These are phyloP conservation scores for Liopterus haemorrhoidalis DNA, from an alignment of 2,888 invertebrate genomes.

Conservation along the genomic window DNA sequence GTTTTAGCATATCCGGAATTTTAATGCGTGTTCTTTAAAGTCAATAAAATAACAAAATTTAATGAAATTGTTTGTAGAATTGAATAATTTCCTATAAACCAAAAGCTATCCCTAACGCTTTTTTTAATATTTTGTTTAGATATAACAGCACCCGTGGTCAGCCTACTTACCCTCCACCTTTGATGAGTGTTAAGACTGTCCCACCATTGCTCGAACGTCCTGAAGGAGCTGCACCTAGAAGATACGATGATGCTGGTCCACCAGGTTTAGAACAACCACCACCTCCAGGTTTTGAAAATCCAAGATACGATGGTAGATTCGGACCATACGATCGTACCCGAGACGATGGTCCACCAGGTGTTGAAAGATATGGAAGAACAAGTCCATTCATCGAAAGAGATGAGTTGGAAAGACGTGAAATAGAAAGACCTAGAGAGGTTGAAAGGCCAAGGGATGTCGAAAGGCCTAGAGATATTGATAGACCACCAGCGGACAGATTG, in stretches of 20 bases:
- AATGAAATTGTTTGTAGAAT: too few relatives aligned
- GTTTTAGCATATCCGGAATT: too few relatives aligned
- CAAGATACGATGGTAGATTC: conserved; percentile 46
- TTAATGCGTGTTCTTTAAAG: too few relatives aligned
- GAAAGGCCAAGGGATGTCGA: conserved; percentile 47
- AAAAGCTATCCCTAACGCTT: conserved; percentile 1
- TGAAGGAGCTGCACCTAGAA: conserved; percentile 34
- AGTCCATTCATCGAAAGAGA: conserved; percentile 16
- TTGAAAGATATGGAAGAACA: conserved; percentile 27
- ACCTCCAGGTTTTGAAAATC: conserved; percentile 56
- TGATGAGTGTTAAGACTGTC: conserved; percentile 23
- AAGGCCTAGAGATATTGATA: conserved; percentile 35
- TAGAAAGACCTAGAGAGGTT: conserved; percentile 38
- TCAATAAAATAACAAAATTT: too few relatives aligned
- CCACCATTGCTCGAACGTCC: conserved; percentile 25
- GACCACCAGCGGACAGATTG: conserved; percentile 38
- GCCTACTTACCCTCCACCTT: conserved; percentile 23
- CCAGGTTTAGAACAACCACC: conserved; percentile 60
- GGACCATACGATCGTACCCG: conserved; percentile 23
- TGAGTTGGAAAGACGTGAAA: conserved; percentile 9
- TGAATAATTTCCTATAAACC: too few relatives aligned
- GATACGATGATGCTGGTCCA: conserved; percentile 53
- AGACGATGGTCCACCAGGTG: conserved; percentile 29
- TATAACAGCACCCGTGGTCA: conserved; percentile 36
- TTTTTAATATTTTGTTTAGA: conserved; percentile 35